phyloP scores from a whole-genome alignment of 2,113 vertebrate genomes.

The Perccottus glenii region DNA sequence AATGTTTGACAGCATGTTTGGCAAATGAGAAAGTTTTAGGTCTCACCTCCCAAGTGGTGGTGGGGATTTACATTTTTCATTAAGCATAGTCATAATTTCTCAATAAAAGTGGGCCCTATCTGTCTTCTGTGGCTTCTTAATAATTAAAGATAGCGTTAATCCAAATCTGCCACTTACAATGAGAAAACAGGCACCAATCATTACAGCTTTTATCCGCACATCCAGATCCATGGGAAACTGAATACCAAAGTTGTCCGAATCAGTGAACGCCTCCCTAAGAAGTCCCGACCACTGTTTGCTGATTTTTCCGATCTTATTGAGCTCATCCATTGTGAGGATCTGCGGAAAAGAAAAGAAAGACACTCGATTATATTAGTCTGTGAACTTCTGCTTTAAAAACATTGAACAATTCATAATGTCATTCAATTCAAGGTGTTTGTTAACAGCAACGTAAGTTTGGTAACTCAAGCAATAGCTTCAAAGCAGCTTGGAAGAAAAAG shows the following conservation, averaged over 20 bases:
- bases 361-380: slow-evolving; percentile 11
- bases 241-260: slow-evolving; percentile 91
- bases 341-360: slow-evolving; percentile 52
- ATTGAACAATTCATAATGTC: slow-evolving; percentile 12
- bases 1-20: not conserved
- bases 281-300: slow-evolving; percentile 93
- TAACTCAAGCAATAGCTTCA: slow-evolving; percentile 38
- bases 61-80: slow-evolving; percentile 3
- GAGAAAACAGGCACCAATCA: slow-evolving; percentile 93
- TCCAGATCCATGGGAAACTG: slow-evolving; percentile 92
- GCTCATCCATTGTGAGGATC: slow-evolving; percentile 88
- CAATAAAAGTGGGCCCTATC: not conserved
- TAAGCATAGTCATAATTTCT: not conserved
- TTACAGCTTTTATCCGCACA: slow-evolving; percentile 91
- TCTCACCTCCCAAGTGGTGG: not conserved
- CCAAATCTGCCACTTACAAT: slow-evolving; percentile 83
- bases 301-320: slow-evolving; percentile 85
- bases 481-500: slow-evolving; percentile 29
- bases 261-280: slow-evolving; percentile 85
- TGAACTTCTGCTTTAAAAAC: slow-evolving; percentile 19
- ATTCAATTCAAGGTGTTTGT: slow-evolving; percentile 12
- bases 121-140: not conserved
- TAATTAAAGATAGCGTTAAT: not conserved
- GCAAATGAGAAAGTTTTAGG: not conserved
- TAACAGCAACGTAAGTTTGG: slow-evolving; percentile 15